Base-by-base conservation (phyloP, 2,113 vertebrate species). In the Syngnathus scovelli region DNA sequence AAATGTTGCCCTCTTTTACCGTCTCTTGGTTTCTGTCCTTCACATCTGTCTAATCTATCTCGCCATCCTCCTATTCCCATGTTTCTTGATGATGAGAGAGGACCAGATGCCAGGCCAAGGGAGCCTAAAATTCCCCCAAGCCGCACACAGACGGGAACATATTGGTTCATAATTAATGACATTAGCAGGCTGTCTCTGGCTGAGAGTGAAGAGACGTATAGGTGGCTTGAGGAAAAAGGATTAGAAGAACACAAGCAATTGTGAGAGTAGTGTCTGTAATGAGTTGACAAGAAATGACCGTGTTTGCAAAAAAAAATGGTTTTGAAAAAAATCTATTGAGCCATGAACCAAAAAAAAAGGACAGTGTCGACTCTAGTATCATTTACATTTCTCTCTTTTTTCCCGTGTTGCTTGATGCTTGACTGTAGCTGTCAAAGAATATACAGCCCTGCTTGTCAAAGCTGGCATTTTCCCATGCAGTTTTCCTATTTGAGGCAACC, bases 81-180 rank as follows among this genome's bases (percentile, higher is more conserved):
- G 69, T 69, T 80, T 67, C 71, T 61, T 60, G 54, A 66, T 70
- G 77, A 69, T 64, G 61, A 52, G 62, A 83, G 76, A 72, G 76
- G 93, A 94, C 92, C 94, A 96, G 94, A 96, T 98, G 95, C 93
- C 93, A 92, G 90, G 92, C 92, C 87, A 82, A 90, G 67, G 92
- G 59, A 79, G 54, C 68, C 64, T 19, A 61, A 52, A 61, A 63
- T 49, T 70, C 66, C 74, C 67, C 38, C 39, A 38, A 59, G 62
- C 76, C 68, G 27, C 71, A 72, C 66, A 67, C 19, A 46, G 64
- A 71, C 73, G 69, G 73, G 23, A 82, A 93, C 93, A 95, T 90
- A 95, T 93, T 94, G 93, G 93, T 93, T 94, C 93, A 94, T 95
- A 96, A 96, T 95, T 94, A 95, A 96, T 94, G 92, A 94, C 93